Conservation (phyloP, 2,888 invertebrate species). For the Didymodactylos carnosus region DNA sequence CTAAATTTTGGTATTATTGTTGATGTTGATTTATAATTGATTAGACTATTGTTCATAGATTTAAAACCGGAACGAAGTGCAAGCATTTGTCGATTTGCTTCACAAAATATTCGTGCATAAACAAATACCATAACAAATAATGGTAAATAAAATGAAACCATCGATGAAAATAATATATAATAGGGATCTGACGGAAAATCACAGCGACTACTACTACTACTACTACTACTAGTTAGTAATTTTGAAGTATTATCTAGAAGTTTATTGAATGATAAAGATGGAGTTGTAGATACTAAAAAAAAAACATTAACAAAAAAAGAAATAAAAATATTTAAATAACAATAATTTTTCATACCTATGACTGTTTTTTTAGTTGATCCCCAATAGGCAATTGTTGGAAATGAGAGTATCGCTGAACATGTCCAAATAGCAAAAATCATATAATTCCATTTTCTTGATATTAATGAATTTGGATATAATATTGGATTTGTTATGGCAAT, state of each 20-base stretch:
- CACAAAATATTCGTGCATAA: neutral
- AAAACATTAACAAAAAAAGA: neutral
- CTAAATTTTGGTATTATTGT: neutral
- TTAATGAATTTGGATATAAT: constrained; percentile 59
- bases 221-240: too few relatives aligned
- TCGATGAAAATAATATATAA: neutral
- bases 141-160: neutral
- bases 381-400: constrained; percentile 64
- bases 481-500: constrained; percentile 91
- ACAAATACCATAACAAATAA: neutral
- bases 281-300: neutral
- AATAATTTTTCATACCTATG: neutral
- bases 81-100: neutral
- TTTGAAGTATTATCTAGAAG: too few relatives aligned
- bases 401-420: constrained; percentile 79
- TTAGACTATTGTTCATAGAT: neutral
- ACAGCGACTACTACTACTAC: too few relatives aligned
- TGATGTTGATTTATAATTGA: neutral
- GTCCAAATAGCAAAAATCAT: constrained; percentile 86
- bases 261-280: neutral
- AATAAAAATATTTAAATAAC: neutral
- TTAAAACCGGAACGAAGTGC: neutral
- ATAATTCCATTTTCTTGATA: constrained; percentile 44
- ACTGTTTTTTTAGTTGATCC: neutral
- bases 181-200: neutral